Evolutionary conservation across 1,140 invertebrate species (phyloP).

Genomic region (Papilio helenus): DNA sequence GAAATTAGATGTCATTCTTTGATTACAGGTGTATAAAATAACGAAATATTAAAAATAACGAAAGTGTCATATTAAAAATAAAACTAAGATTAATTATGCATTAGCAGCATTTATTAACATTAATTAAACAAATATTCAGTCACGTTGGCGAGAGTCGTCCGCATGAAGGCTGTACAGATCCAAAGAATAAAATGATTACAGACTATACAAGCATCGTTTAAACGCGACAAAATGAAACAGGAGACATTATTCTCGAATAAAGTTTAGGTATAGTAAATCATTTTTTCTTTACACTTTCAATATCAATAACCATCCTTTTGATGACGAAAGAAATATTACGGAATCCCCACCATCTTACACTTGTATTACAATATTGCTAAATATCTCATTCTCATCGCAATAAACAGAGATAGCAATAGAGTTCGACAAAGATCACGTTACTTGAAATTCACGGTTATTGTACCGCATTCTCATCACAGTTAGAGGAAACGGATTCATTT

Average conservation of each 20-base stretch:
- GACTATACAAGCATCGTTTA: not conserved
- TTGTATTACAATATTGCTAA: not conserved
- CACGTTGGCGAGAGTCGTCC: conserved; percentile 5
- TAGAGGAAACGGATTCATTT: conserved; percentile 17
- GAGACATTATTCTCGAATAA: not conserved
- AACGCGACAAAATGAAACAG: not conserved
- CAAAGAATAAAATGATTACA: conserved; percentile 18
- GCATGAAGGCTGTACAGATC: not conserved
- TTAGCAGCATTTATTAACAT: conserved; percentile 28
- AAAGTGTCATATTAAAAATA: not conserved
- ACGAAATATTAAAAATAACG: not conserved
- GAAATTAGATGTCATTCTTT: too few species aligned
- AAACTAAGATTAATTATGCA: not conserved
- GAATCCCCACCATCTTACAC: not conserved
- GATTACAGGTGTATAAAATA: not conserved
- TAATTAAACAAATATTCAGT: conserved; percentile 40
- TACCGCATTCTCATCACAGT: not conserved
- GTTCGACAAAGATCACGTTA: not conserved
- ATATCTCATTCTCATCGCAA: not conserved
- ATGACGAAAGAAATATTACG: not conserved
- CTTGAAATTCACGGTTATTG: not conserved
- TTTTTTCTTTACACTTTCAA: not conserved
- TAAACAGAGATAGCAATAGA: not conserved
- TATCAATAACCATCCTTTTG: not conserved
- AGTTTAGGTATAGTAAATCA: conserved; percentile 4